These are phyloP conservation scores for Ceyx erithaca DNA, from an alignment of 2,797 vertebrate species.

Conservation along the genomic window DNA sequence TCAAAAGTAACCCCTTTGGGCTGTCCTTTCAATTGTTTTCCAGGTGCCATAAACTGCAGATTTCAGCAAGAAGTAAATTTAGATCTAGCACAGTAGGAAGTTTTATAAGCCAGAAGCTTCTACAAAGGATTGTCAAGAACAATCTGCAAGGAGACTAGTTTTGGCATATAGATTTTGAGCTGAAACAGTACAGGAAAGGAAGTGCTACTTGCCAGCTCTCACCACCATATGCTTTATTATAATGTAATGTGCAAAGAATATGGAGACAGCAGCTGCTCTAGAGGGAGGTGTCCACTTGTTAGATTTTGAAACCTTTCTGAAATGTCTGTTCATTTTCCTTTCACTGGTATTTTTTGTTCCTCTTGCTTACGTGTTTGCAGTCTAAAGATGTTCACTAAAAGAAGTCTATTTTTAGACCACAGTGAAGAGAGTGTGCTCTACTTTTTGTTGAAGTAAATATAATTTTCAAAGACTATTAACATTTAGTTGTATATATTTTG, in stretches of 20 bases:
- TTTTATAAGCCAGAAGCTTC: constrained; percentile 37
- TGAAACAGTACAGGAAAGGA: constrained; percentile 81
- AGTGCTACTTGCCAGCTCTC: constrained; percentile 83
- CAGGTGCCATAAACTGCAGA: constrained; percentile 26
- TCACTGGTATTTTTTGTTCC: not conserved
- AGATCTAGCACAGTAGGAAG: constrained; percentile 32
- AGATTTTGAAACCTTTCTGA: constrained; percentile 1
- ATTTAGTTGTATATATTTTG: not conserved
- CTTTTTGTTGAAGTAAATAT: not conserved
- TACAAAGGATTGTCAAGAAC: constrained; percentile 57
- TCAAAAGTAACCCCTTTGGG: not conserved
- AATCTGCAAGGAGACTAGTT: constrained; percentile 57
- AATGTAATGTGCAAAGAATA: constrained; percentile 76
- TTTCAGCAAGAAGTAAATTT: constrained; percentile 59
- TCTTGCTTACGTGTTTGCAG: constrained; percentile 33
- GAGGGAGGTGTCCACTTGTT: constrained; percentile 52
- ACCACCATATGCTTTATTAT: constrained; percentile 86
- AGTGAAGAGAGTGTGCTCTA: not conserved
- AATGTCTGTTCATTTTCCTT: constrained; percentile 43
- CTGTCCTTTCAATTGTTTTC: not conserved
- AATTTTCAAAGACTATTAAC: not conserved
- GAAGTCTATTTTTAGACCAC: not conserved
- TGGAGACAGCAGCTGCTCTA: constrained; percentile 85
- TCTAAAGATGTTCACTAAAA: constrained; percentile 20
- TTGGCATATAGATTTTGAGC: constrained; percentile 69